phyloP scores from a whole-genome alignment of 2,113 vertebrate species.

The Pangasianodon gigas region DNA sequence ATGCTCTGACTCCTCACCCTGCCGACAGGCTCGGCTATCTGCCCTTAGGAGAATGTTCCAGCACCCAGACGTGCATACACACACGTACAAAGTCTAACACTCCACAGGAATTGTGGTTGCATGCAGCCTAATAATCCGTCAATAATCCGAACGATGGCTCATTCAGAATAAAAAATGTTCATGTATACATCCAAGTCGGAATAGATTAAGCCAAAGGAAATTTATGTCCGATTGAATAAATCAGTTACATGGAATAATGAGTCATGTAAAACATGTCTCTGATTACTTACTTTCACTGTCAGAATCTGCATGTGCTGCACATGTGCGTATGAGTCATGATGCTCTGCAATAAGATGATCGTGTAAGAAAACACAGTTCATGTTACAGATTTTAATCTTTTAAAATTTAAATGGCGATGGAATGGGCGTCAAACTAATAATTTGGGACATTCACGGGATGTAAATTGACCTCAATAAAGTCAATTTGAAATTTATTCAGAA shows the following conservation, averaged over 20 bases:
- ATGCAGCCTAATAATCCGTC: neutral
- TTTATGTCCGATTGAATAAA: neutral
- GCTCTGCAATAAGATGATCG: neutral
- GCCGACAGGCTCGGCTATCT: slow-evolving; percentile 16
- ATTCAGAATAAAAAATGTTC: neutral
- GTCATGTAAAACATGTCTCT: neutral
- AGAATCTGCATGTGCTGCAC: neutral
- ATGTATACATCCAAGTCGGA: neutral
- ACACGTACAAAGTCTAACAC: neutral
- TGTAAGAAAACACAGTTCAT: neutral
- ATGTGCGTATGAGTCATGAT: too few species aligned
- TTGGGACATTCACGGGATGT: neutral
- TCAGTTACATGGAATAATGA: neutral
- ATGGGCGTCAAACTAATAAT: neutral
- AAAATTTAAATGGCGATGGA: too few species aligned
- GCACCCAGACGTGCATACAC: slow-evolving; percentile 19
- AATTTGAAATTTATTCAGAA: neutral
- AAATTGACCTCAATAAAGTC: neutral
- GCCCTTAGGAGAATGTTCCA: slow-evolving; percentile 41
- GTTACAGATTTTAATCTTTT: neutral
- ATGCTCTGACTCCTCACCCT: slow-evolving; percentile 36
- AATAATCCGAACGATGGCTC: neutral
- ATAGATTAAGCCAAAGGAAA: neutral
- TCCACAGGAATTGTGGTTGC: neutral
- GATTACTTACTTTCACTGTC: neutral